Evolutionary conservation across 30 jellyfish, hydroid and myxozoan genomes (phyloP).

Genomic region (Catostylus mosaicus): DNA sequence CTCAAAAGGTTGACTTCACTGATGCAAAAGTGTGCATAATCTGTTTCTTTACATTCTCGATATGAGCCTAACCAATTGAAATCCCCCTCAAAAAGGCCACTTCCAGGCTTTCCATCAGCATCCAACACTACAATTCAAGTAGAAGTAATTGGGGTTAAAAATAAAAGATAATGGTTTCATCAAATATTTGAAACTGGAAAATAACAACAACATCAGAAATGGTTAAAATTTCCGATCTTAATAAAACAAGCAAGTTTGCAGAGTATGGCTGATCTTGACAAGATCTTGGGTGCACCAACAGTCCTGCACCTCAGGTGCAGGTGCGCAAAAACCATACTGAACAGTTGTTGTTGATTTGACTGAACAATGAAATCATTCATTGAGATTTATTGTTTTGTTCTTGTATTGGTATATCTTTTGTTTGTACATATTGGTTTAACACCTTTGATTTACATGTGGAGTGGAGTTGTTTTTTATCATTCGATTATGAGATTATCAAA

Average conservation of each 20-base stretch:
- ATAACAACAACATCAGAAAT: not conserved
- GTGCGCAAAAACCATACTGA: no score
- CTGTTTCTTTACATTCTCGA: constrained; percentile 55
- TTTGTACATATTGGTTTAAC: no score
- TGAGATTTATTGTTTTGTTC: no score
- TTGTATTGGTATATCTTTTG: no score
- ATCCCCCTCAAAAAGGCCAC: constrained; percentile 69
- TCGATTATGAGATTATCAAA: no score
- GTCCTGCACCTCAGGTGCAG: no score
- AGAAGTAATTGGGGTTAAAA: not conserved
- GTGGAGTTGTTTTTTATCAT: no score
- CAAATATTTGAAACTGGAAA: not conserved
- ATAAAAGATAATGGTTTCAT: not conserved
- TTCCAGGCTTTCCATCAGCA: constrained; percentile 84
- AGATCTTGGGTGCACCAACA: no score
- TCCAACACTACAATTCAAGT: constrained; percentile 70
- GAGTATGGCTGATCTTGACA: no score
- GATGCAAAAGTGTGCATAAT: constrained; percentile 53
- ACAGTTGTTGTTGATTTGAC: no score
- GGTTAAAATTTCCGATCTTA: not conserved
- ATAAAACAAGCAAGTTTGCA: not conserved
- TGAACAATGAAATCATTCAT: no score
- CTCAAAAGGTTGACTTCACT: constrained; percentile 9
- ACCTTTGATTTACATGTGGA: no score
- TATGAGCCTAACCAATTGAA: constrained; percentile 65